Evolutionary conservation across 2,113 vertebrate genomes (phyloP), one percentile per base, ranked within the genome.

Genomic region (Cochlearius cochlearius): DNA sequence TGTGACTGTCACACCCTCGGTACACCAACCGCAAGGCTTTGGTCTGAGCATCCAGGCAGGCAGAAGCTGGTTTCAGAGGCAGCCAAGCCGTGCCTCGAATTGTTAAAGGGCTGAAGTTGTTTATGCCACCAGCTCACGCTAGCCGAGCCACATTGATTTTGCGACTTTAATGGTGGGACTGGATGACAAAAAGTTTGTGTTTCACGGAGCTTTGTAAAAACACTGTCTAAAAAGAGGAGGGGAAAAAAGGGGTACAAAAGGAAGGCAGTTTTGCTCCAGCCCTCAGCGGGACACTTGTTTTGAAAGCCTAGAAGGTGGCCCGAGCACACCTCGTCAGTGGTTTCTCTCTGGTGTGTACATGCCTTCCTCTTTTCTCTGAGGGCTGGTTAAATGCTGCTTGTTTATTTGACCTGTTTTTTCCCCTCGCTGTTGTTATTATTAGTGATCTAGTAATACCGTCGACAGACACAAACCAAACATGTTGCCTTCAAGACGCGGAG

Each of bases 31-130:
- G n/a, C 93, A 96, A 80, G 56, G 67, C 73, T 96, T 91, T 76
- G 77, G 72, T 84, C 86, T 92, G 50, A 71, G 92, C 94, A 88
- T 76, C 63, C 78, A 25, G 83, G 81, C 73, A 69, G 89, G 77
- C 41, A 36, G 91, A 96, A 95, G 78, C 63, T 91, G 62, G 52
- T 95, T 96, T 85, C n/a, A 14, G 81, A 96, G 74, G 69, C n/a
- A 0, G 66, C 64, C 76, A 81, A 96, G 89, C 89, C 64, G 81
- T 94, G 81, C 71, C 72, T 91, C 11, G 47, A 91, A 91, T 96
- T 76, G 84, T 92, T 96, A 94, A 96, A 83, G 62, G 45, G 20
- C 20, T 66, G 50, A 92, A 83, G 89, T 49, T 95, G 89, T 92
- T 94, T 91, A 89, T 2, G 1, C 53, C 94, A 91, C 43, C 45